Evolutionary conservation across 1,140 invertebrate species (phyloP), one percentile per base, ranked within the genome.

Genomic region (Tetragnatha versicolor): DNA sequence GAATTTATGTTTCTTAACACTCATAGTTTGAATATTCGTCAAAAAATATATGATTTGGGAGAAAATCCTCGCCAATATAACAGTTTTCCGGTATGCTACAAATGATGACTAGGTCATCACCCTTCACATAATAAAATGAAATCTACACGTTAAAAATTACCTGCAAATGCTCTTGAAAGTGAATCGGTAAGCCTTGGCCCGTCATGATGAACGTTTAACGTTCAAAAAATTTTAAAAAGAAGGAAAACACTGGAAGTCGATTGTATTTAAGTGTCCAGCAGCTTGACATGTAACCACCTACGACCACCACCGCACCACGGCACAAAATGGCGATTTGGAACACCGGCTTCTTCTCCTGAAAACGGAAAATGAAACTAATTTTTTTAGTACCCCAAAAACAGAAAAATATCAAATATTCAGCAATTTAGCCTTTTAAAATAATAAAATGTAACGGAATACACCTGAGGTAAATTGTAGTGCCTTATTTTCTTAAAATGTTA

Each of bases 81-180:
- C n/a, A n/a, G 60, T 66, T 66, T 66, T 42, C 63, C 63, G 63
- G 63, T 66, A n/a, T 7, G 55, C 31, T 58, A 42, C 0, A 25
- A 42, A n/a, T 42, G 35, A 25, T 42, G n/a, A n/a, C 42, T 65
- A 65, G 58, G 73, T 76, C 73, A 76, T 76, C 76, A 78, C 31
- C 65, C 65, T 68, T 47, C 37, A n/a, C n/a, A 68, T 55, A 60
- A 47, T 69, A 17, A 9, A 17, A 42, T 78, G 49, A n/a, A n/a
- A 33, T 68, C 37, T 58, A 55, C 27, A 27, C 37, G 14, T 65
- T 78, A 69, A n/a, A 78, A 58, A 49, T 68, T 70, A 84, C 84
- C 83, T 84, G 84, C 37, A 85, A 77, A 79, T 84, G 84, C 68
- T 84, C 84, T 77, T 84, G 84, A 79, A 84, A 84, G 66, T 83